These are phyloP conservation scores for Marmota flaviventris DNA, from an alignment of 2,113 vertebrate species.

Conservation along the genomic window DNA sequence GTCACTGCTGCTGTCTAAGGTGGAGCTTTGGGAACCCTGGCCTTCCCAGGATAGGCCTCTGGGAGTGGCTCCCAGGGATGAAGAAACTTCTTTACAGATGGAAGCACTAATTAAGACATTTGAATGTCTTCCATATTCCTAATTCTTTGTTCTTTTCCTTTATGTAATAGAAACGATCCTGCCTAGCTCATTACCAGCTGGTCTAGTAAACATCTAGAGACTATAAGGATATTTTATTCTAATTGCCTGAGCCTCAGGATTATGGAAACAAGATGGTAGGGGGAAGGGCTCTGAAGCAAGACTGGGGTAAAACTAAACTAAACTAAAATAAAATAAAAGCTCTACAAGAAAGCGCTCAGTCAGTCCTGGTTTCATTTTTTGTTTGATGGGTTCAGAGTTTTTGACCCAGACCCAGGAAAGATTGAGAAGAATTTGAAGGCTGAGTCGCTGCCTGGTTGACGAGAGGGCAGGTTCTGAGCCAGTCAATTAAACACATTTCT, in stretches of 20 bases:
- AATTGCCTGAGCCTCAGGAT: constrained; percentile 76
- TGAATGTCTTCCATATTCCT: constrained; percentile 78
- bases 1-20: neutral
- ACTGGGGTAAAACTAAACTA: neutral
- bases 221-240: constrained; percentile 81
- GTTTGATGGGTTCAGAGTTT: neutral
- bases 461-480: constrained; percentile 74
- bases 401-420: constrained; percentile 65
- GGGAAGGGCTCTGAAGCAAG: constrained; percentile 61
- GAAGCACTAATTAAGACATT: constrained; percentile 79
- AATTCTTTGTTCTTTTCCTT: constrained; percentile 80
- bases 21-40: neutral
- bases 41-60: constrained; percentile 45
- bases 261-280: constrained; percentile 69
- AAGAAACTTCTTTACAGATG: constrained; percentile 72
- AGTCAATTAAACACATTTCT: constrained; percentile 77
- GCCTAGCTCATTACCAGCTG: constrained; percentile 80
- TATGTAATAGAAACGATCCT: constrained; percentile 76
- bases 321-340: neutral
- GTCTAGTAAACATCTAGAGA: constrained; percentile 77
- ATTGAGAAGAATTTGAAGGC: constrained; percentile 59
- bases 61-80: neutral
- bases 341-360: neutral
- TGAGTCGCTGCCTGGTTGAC: neutral
- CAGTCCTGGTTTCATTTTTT: neutral